Base-by-base conservation (phyloP, 2,888 invertebrate species). In the Coelinius sp. region DNA sequence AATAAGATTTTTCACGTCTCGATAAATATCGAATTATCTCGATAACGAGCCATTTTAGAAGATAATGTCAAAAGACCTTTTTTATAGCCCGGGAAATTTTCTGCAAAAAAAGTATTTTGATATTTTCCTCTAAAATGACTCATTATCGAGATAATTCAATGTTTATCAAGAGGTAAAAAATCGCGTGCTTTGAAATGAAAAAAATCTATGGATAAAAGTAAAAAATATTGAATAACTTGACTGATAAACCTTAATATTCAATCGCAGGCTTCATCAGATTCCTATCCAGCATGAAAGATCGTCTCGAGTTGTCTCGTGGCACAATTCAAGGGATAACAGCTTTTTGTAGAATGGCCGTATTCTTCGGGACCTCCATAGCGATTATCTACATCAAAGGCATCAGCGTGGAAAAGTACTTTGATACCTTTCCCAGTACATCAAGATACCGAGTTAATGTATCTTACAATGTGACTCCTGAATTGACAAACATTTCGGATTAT, bases 291-390 rank as follows among this genome's bases (percentile, higher is more conserved):
- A 81, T 91, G 5, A 90, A 90, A 66, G 87, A 89, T 69, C 89
- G 90, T 35, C 87, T 95, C n/a, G 91, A 92, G 53, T 83, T 84
- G 5, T 83, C 88, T 69, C 91, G 94, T 24, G 94, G 95, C 80
- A 92, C 93, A 81, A 92, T 93, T 0, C 95, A 96, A 83, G 89
- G 93, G 44, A 90, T 92, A 64, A 89, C 95, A 1, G 91, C 96
- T 0, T 77, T 95, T 17, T 93, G 94, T 91, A 97, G 97, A 88
- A 92, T 94, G 68, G 46, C 92, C 0, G 85, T 94, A 2, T 97
- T 97, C 81, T 91, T 94, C 76, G 79, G 89, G 1, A 90, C 91
- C 73, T 91, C 92, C 79, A 83, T 94, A 56, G 81, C 92, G 7
- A 91, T 93, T 67, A 88, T 92, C 71, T 82, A 71, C 63, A 74